Evolutionary conservation across 1,140 invertebrate genomes (phyloP).

Genomic region (Phymorhynchus buccinoides): DNA sequence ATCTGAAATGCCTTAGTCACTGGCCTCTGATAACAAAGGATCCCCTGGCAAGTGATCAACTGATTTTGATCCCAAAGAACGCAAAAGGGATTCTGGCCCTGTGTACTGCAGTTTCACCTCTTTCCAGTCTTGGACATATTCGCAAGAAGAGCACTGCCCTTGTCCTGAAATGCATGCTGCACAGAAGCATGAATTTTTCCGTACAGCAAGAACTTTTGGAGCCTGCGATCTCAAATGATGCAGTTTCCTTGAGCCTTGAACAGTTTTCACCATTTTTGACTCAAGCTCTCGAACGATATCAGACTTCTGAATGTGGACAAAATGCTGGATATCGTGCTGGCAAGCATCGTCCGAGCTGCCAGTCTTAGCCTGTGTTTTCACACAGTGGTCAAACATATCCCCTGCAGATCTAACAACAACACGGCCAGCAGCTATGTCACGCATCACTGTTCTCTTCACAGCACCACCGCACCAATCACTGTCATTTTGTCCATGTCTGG

Average conservation of each 20-base stretch:
- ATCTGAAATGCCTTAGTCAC: background rate
- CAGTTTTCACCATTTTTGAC: background rate
- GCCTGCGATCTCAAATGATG: background rate
- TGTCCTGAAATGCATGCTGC: background rate
- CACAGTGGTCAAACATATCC: background rate
- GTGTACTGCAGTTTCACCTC: background rate
- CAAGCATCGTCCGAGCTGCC: background rate
- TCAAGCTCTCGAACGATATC: background rate
- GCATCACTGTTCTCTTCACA: background rate
- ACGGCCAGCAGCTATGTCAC: background rate
- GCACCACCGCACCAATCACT: conserved; percentile 2
- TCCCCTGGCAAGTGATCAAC: too few species aligned
- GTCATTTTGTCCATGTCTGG: background rate
- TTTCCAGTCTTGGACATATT: background rate
- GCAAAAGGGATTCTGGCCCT: background rate
- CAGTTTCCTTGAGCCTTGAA: background rate
- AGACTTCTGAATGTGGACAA: background rate
- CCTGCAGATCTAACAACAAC: background rate
- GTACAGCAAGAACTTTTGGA: background rate
- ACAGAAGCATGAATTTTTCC: background rate
- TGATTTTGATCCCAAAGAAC: too few species aligned
- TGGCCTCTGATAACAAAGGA: background rate
- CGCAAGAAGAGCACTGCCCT: background rate
- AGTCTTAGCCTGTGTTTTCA: background rate
- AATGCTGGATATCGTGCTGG: background rate